Evolutionary conservation across 37 sponge, comb jelly and placozoan genomes (phyloP).

Genomic region (Eunapius fragilis): DNA sequence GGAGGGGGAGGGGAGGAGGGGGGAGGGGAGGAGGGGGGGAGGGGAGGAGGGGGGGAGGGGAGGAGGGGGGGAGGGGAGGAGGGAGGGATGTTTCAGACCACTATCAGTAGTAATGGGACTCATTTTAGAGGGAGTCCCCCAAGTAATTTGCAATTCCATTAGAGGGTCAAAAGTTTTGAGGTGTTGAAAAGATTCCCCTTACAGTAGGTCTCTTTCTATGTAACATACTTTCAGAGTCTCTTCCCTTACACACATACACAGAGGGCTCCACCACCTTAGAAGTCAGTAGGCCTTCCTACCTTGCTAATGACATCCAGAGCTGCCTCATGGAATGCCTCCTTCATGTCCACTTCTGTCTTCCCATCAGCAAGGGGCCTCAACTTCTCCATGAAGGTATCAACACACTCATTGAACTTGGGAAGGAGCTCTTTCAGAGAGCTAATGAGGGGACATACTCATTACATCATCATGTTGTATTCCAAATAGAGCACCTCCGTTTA

Average conservation of each 20-base stretch:
- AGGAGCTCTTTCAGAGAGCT: conserved; percentile 3
- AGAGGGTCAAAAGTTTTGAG: too few species aligned
- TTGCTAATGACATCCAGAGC: conserved; percentile 8
- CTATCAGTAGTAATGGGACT: too few species aligned
- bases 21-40: neutral
- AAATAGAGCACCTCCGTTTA: conserved; percentile 17
- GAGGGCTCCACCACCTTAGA: too few species aligned
- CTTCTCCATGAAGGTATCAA: neutral
- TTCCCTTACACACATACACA: too few species aligned
- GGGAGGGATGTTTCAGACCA: too few species aligned
- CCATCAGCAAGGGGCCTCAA: conserved; percentile 1
- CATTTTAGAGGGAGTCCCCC: too few species aligned
- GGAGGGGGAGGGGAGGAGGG: neutral
- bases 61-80: neutral
- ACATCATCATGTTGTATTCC: neutral
- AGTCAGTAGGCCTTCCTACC: neutral
- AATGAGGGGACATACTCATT: neutral
- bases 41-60: neutral
- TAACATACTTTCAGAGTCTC: too few species aligned
- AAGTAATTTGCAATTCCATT: too few species aligned
- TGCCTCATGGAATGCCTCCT: neutral
- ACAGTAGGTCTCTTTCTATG: too few species aligned
- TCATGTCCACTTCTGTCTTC: neutral
- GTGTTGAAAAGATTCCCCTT: too few species aligned
- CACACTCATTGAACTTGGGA: conserved; percentile 1